Conservation (phyloP, 1,140 invertebrate genomes). For the Streblospio benedicti region DNA sequence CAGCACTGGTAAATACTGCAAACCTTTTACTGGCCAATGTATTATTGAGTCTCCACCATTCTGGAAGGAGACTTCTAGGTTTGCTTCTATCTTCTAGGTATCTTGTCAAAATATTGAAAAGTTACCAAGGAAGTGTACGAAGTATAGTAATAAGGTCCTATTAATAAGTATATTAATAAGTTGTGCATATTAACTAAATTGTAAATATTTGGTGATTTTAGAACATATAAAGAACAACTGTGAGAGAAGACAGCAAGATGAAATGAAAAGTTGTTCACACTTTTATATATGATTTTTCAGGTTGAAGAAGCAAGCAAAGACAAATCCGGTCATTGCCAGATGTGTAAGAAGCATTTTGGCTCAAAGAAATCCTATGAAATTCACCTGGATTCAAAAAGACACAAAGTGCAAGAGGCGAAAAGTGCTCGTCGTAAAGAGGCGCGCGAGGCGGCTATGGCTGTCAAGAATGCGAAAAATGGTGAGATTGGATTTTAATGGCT, state of each 20-base stretch:
- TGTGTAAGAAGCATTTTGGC: conserved; percentile 77
- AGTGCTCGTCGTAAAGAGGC: conserved; percentile 19
- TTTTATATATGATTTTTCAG: too few relatives aligned
- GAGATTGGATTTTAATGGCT: too few relatives aligned
- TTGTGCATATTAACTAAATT: too few relatives aligned
- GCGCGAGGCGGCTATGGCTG: background rate
- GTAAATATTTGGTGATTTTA: background rate
- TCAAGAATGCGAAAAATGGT: conserved; percentile 19
- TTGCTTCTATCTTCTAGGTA: too few relatives aligned
- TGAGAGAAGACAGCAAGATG: too few relatives aligned
- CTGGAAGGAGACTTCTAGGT: too few relatives aligned
- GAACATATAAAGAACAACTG: too few relatives aligned
- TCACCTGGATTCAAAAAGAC: conserved; percentile 88
- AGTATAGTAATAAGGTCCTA: background rate
- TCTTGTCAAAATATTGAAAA: background rate
- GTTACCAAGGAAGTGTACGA: background rate
- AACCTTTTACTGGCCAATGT: conserved; percentile 1
- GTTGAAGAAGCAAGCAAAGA: conserved; percentile 7
- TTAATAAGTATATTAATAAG: too few relatives aligned
- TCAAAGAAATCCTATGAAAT: conserved; percentile 77
- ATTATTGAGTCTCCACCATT: too few relatives aligned
- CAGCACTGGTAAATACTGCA: conserved; percentile 50
- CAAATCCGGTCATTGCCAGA: conserved; percentile 56
- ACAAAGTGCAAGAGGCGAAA: conserved; percentile 54
- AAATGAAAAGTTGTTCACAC: too few relatives aligned